Evolutionary conservation across 1,140 invertebrate species (phyloP), one percentile per base, ranked within the genome.

Genomic region (Varroa destructor): DNA sequence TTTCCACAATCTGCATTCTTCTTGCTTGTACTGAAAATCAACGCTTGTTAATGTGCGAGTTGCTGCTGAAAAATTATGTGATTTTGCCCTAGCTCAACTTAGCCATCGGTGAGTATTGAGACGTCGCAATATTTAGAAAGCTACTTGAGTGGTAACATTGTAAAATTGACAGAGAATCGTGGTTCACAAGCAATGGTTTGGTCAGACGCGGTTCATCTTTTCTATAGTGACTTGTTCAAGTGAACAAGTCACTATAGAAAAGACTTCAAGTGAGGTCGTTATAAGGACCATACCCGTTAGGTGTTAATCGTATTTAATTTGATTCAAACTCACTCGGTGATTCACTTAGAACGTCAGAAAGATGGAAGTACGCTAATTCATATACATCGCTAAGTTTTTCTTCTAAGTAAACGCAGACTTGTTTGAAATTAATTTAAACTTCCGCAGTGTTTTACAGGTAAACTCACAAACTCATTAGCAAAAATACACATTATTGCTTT

Each of bases 111-210:
- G 1, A 67, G 40, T 12, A 67, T 14, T 36, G 40, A 3, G 1
- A 46, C 61, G 61, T 67, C 61, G 61, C 61, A 67, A 37, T 37
- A 67, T 12, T 46, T 40, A 40, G 61, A 67, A 43, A 67, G 14
- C 61, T 37, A 67, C 12, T 1, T 43, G 12, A 67, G 40, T 40
- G 61, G 14, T 67, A 12, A 40, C 40, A 46, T 67, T 67, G 36
- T 36, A 67, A 37, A 67, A 67, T 4, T 67, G 40, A 37, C 61
- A 67, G 37, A 67, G 40, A 2, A 67, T 37, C 5, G 12, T 67
- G 61, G 61, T 67, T 37, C 61, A 67, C 12, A 37, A 36, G 61
- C 40, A 67, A 37, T 36, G 40, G 61, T 67, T 67, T 10, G 40
- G 61, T 2, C 12, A 67, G 36, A 67, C 46, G 61, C 14, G 40